A percentile compares a stretch with the other conserved stretches of the same genome.
phyloP scores from a whole-genome alignment of 2,113 vertebrate genomes.

The Platichthys stellatus region DNA sequence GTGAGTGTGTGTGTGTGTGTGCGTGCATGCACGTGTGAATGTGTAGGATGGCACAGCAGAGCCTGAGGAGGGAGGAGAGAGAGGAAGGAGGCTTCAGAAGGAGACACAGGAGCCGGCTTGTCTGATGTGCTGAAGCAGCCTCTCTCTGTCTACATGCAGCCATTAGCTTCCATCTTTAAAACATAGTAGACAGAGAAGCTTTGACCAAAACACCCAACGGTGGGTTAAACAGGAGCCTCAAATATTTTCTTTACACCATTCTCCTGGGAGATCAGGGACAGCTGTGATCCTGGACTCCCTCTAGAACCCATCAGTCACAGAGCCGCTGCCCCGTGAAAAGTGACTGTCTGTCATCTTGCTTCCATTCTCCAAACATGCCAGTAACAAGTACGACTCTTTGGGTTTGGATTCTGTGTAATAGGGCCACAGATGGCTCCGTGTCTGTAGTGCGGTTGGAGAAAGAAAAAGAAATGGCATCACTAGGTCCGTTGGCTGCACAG shows the following conservation, averaged over 20 bases:
- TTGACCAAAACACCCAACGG: constrained; percentile 18
- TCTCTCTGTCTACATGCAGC: constrained; percentile 43
- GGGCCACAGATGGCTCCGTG: constrained; percentile 74
- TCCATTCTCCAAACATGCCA: constrained; percentile 52
- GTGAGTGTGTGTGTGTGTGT: constrained; percentile 19
- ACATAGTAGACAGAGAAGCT: constrained; percentile 8
- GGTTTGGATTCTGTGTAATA: constrained; percentile 57
- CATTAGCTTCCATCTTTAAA: constrained; percentile 15
- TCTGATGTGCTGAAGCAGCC: constrained; percentile 62
- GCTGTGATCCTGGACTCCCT: constrained; percentile 2
- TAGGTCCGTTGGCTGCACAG: constrained; percentile 66
- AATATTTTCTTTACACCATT: constrained; percentile 4
- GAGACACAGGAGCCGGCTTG: constrained; percentile 58
- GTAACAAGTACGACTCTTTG: constrained; percentile 60
- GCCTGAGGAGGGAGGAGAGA: constrained; percentile 50
- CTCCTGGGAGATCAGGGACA: background rate
- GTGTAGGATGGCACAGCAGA: constrained; percentile 69
- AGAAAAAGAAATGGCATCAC: constrained; percentile 74
- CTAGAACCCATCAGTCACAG: background rate
- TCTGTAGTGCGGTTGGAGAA: constrained; percentile 66
- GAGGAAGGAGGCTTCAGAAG: constrained; percentile 55
- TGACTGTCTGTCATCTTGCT: constrained; percentile 28
- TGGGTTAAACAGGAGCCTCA: background rate
- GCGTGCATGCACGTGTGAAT: constrained; percentile 29
- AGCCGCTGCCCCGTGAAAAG: background rate